phyloP scores from a whole-genome alignment of 2,888 invertebrate genomes.

The Habrosyne pyritoides region DNA sequence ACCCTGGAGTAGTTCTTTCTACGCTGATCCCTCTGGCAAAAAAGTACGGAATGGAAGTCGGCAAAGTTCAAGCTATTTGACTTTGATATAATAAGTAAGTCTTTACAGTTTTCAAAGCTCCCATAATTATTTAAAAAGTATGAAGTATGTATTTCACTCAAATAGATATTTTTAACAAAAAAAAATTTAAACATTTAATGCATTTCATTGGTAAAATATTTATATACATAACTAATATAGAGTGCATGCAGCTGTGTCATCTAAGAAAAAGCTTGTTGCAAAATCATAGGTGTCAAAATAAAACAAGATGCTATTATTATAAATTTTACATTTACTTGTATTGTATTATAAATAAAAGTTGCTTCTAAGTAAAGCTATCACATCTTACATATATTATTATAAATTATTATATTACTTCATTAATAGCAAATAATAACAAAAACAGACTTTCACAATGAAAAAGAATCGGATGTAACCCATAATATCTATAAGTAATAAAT shows the following conservation, averaged over 20 bases:
- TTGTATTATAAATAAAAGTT: constrained; percentile 77
- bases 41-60: no score
- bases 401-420: constrained; percentile 44
- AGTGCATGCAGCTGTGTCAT: constrained; percentile 55
- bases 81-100: no score
- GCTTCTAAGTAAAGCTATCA: constrained; percentile 82
- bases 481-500: constrained; percentile 63
- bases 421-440: constrained; percentile 77
- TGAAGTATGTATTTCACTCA: no score
- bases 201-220: constrained; percentile 4
- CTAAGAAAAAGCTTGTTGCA: constrained; percentile 53
- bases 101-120: no score
- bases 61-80: no score
- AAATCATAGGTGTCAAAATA: constrained; percentile 67
- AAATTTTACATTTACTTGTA: constrained; percentile 74
- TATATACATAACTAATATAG: constrained; percentile 19
- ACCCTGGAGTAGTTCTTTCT: no score
- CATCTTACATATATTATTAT: constrained; percentile 66
- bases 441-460: constrained; percentile 69
- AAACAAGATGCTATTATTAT: constrained; percentile 65
- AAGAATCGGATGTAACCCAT: constrained; percentile 56
- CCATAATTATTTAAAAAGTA: no score
- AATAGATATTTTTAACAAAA: no score
- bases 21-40: no score
- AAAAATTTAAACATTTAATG: no score